phyloP scores from a whole-genome alignment of 2,797 vertebrate species.

The Pseudopleuronectes americanus region DNA sequence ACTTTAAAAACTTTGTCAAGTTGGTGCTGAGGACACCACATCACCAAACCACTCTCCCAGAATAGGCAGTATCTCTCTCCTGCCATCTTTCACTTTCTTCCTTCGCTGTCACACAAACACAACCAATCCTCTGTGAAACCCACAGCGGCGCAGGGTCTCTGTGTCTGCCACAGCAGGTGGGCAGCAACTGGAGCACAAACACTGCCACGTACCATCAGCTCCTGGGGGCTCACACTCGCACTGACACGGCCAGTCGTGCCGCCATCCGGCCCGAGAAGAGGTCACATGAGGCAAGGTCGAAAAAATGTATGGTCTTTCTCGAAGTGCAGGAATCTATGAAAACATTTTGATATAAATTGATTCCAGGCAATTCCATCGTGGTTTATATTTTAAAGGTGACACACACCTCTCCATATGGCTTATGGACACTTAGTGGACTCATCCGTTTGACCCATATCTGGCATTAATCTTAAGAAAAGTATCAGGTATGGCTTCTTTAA shows the following conservation, averaged over 20 bases:
- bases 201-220: conserved; percentile 3
- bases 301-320: background rate
- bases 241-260: background rate
- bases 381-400: background rate
- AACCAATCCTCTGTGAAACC: conserved; percentile 11
- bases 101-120: conserved; percentile 30
- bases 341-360: background rate
- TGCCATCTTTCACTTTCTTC: conserved; percentile 2
- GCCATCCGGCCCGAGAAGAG: background rate
- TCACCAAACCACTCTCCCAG: background rate
- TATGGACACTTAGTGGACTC: conserved; percentile 15
- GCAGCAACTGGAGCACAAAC: conserved; percentile 14
- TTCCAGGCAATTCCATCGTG: background rate
- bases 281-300: background rate
- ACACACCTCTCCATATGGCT: background rate
- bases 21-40: background rate
- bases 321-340: background rate
- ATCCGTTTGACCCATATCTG: conserved; percentile 43
- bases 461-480: conserved; percentile 65
- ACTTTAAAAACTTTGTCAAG: background rate
- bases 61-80: background rate
- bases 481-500: conserved; percentile 57
- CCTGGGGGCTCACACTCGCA: conserved; percentile 10
- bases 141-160: conserved; percentile 15
- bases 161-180: conserved; percentile 10